Percentiles rank a stretch among this genome's conserved stretches.
Evolutionary conservation across 2,113 vertebrate species (phyloP).

Genomic region (Caloenas nicobarica): DNA sequence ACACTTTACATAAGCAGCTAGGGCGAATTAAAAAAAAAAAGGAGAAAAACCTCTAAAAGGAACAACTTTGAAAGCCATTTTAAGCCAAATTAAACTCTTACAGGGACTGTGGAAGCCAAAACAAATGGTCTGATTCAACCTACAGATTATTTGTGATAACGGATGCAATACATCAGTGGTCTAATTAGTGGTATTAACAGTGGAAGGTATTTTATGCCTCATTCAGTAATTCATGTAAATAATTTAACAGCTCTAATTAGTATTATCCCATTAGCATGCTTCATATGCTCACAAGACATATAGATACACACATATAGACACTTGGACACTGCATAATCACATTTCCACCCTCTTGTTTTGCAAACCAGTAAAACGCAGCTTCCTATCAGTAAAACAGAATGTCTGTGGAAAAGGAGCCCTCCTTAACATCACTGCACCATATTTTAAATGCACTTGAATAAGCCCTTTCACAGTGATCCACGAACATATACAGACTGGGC

Average conservation of each 20-base stretch:
- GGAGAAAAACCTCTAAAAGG: neutral
- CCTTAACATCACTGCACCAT: neutral
- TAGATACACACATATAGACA: too few relatives aligned
- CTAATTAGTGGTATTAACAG: neutral
- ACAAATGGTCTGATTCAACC: neutral
- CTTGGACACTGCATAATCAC: neutral
- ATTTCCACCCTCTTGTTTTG: neutral
- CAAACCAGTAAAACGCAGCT: neutral
- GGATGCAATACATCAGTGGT: neutral
- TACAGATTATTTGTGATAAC: neutral
- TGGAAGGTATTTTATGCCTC: neutral
- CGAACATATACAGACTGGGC: neutral
- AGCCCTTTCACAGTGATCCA: neutral
- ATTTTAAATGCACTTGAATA: slow-evolving; percentile 3
- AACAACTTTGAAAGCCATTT: neutral
- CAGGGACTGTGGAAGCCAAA: neutral
- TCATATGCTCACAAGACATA: neutral
- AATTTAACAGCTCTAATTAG: slow-evolving; percentile 41
- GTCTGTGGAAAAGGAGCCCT: neutral
- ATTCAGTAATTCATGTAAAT: slow-evolving; percentile 11
- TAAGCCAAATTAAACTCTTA: neutral
- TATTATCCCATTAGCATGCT: neutral
- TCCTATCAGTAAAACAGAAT: neutral
- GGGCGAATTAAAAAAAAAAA: neutral
- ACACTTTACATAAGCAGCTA: neutral